Evolutionary conservation across 2,888 invertebrate species (phyloP), one percentile per base, ranked within the genome.

Genomic region (Cryptus viduatorius): DNA sequence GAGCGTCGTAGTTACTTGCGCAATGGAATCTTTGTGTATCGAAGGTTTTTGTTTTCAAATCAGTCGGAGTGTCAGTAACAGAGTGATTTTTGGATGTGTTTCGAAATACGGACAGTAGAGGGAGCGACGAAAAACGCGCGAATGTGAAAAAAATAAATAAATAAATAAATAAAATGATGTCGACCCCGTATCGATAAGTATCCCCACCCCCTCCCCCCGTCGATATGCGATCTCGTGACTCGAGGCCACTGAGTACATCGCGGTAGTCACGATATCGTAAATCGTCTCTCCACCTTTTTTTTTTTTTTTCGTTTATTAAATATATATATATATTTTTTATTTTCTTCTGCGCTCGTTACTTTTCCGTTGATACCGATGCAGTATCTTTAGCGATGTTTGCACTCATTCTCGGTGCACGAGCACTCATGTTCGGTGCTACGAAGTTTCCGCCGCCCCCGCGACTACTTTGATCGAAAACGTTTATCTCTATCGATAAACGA

Each of bases 401-500:
- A 53, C 69, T 42, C 46, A 1, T 7, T 61, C 10, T 31, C 71
- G 61, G 83, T 84, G 81, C 83, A 68, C 65, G 71, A 19, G 83
- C 73, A 80, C 83, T 56, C 56, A n/a, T 29, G 42, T 1, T 29
- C 24, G 53, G 12, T 10, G n/a, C 48, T 48, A 24, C 59, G 14
- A 59, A 75, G 16, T 10, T 50, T 31, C 19, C 24, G n/a, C 46
- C 24, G 12, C 7, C 42, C 24, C 1, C 42, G 14, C 29, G 42
- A 24, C 24, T 12, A 4, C 59, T 53, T n/a, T 24, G 3, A 4
- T 19, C n/a, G 56, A 56, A 56, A 16, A 3, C 8, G 16, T 37
- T 71, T 65, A 72, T 80, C 67, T 46, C 16, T 14, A 7, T 37
- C 65, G 72, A n/a, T 50, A 14, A 64, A 42, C n/a, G 19, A 53